A percentile compares a stretch with the other conserved stretches of the same genome.
Conservation (phyloP, 2,888 invertebrate genomes). For the Scaptomyza tumidula region DNA sequence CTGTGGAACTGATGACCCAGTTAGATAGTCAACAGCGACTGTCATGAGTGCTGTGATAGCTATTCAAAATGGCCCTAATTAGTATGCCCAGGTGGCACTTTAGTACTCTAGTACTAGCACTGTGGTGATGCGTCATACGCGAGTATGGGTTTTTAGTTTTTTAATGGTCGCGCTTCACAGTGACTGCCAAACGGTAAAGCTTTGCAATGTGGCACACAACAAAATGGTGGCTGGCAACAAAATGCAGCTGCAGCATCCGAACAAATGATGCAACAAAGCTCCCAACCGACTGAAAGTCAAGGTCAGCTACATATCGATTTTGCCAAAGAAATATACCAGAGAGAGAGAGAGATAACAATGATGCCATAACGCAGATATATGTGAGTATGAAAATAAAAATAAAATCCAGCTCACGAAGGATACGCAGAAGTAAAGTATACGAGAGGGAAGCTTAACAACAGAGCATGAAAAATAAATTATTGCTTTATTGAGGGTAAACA, state of each 20-base stretch:
- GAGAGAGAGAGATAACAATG: neutral
- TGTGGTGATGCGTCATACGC: slow-evolving; percentile 43
- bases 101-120: slow-evolving; percentile 6
- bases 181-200: slow-evolving; percentile 44
- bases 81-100: slow-evolving; percentile 45
- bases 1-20: slow-evolving; percentile 47
- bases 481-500: slow-evolving; percentile 78
- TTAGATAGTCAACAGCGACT: slow-evolving; percentile 49
- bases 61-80: slow-evolving; percentile 55
- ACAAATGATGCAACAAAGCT: slow-evolving; percentile 30
- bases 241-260: slow-evolving; percentile 42
- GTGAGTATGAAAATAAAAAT: slow-evolving; percentile 6
- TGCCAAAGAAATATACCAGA: slow-evolving; percentile 14
- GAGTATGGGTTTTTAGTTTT: neutral
- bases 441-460: slow-evolving; percentile 47
- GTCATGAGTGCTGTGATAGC: slow-evolving; percentile 43
- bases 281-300: slow-evolving; percentile 48
- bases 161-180: neutral
- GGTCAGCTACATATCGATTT: slow-evolving; percentile 64
- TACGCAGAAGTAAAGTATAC: neutral
- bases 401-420: slow-evolving; percentile 43
- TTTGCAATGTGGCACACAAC: slow-evolving; percentile 42
- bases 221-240: slow-evolving; percentile 47
- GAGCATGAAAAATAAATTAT: slow-evolving; percentile 81
- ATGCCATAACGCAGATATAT: slow-evolving; percentile 7